These are phyloP conservation scores for Australoheros scitulus DNA, from an alignment of 2,113 vertebrate genomes.

Conservation along the genomic window DNA sequence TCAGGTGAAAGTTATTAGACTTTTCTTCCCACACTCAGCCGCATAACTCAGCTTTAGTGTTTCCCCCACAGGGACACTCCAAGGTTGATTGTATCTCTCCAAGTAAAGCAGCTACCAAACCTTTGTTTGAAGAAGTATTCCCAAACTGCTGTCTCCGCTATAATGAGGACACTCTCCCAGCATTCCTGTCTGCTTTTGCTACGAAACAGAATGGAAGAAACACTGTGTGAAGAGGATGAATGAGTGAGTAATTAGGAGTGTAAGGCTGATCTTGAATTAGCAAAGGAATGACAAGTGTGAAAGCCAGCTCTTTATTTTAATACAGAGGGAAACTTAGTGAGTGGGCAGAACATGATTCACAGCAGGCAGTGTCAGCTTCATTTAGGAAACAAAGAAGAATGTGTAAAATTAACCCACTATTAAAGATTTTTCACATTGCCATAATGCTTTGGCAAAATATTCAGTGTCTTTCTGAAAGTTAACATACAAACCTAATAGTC, in stretches of 20 bases:
- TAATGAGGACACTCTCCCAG: conserved; percentile 63
- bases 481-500: neutral
- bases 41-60: conserved; percentile 68
- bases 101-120: conserved; percentile 58
- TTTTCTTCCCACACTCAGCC: conserved; percentile 77
- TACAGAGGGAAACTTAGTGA: conserved; percentile 48
- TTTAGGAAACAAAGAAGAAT: conserved; percentile 21
- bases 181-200: conserved; percentile 48
- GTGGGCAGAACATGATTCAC: conserved; percentile 45
- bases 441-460: neutral
- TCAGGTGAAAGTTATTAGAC: conserved; percentile 78
- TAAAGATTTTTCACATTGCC: neutral
- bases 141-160: conserved; percentile 49
- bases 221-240: conserved; percentile 66
- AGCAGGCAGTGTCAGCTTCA: conserved; percentile 25
- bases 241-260: conserved; percentile 69
- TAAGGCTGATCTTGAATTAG: conserved; percentile 59
- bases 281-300: conserved; percentile 68
- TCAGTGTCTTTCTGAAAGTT: neutral
- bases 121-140: conserved; percentile 61
- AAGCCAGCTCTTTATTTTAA: conserved; percentile 41
- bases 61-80: conserved; percentile 62
- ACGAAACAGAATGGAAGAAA: conserved; percentile 38
- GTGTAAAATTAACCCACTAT: conserved; percentile 3
- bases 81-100: conserved; percentile 63